Evolutionary conservation across 2,888 invertebrate species (phyloP), one percentile per base, ranked within the genome.

Genomic region (Nomada goodeniana): DNA sequence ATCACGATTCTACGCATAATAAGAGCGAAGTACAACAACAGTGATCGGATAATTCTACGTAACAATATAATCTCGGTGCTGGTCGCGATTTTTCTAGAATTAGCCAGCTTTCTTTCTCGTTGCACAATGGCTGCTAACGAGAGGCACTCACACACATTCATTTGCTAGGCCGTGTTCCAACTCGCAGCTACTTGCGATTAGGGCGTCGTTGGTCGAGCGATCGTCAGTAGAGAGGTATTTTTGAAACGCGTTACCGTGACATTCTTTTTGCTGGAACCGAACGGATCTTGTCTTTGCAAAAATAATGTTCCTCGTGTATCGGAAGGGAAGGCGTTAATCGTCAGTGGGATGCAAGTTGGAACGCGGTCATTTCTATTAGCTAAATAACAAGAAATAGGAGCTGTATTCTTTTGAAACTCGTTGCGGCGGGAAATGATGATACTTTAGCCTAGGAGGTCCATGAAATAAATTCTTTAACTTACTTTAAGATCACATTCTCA

Each of bases 111-210:
- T n/a, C 36, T 47, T 74, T 15, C 60, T 47, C 71, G 65, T 7
- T 13, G 60, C 18, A 70, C 65, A 76, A 80, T 70, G 64, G 55
- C 23, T 23, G 64, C 53, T 69, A 75, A 75, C 70, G 70, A 82
- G 60, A 18, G 13, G 55, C 77, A 75, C 44, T 82, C 74, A 42
- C 60, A 68, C 36, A 63, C 77, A 75, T 55, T 57, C 80, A 78
- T 75, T 60, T 64, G 73, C 57, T 77, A 64, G 77, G 83, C 83
- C 90, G 89, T 89, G 90, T 90, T 90, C 91, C 91, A 91, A 90
- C 88, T 90, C 88, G 87, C 88, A 87, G 79, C 20, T 26, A 20
- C 26, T 23, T 20, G 11, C 26, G 11, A 26, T 80, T 57, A 50
- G 36, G 63, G 71, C 71, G 53, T 36, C 29, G 55, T 18, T 65